A percentile compares a stretch with the other conserved stretches of the same genome.
Evolutionary conservation across 1,140 invertebrate species (phyloP).

Genomic region (Belonocnema kinseyi): DNA sequence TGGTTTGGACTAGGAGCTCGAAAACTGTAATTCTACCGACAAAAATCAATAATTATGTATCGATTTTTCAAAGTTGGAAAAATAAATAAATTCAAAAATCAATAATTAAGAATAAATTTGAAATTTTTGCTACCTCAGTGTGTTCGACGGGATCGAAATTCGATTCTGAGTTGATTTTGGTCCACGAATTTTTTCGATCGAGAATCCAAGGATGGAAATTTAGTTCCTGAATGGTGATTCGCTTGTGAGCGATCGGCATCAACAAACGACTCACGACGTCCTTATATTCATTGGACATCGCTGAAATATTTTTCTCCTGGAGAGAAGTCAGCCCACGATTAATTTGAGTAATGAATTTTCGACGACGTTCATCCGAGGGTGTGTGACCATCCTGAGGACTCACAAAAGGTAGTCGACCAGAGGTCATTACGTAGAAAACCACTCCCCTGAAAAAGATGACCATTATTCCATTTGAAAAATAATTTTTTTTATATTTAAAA

Average conservation of each 20-base stretch:
- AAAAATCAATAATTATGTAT: too few species aligned
- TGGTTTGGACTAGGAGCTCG: too few species aligned
- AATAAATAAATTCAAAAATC: neutral
- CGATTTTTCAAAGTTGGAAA: neutral
- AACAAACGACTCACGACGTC: slow-evolving; percentile 72
- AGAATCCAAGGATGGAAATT: slow-evolving; percentile 73
- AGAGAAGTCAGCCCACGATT: slow-evolving; percentile 77
- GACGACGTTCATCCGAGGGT: slow-evolving; percentile 77
- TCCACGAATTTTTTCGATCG: slow-evolving; percentile 34
- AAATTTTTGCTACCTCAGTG: neutral
- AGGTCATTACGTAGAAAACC: slow-evolving; percentile 82
- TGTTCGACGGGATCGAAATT: slow-evolving; percentile 11
- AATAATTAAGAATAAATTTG: neutral
- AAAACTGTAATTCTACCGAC: too few species aligned
- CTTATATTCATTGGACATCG: slow-evolving; percentile 58
- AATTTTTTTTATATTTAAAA: too few species aligned
- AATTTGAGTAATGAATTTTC: slow-evolving; percentile 79
- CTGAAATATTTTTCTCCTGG: slow-evolving; percentile 66
- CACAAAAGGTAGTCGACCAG: slow-evolving; percentile 82
- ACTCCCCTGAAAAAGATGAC: slow-evolving; percentile 77
- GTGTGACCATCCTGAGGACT: slow-evolving; percentile 68
- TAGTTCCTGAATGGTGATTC: slow-evolving; percentile 74
- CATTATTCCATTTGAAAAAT: slow-evolving; percentile 21
- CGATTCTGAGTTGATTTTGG: neutral
- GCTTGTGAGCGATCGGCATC: slow-evolving; percentile 67